These are phyloP conservation scores for Chrysemys picta DNA, from an alignment of 2,113 vertebrate genomes.

Conservation along the genomic window DNA sequence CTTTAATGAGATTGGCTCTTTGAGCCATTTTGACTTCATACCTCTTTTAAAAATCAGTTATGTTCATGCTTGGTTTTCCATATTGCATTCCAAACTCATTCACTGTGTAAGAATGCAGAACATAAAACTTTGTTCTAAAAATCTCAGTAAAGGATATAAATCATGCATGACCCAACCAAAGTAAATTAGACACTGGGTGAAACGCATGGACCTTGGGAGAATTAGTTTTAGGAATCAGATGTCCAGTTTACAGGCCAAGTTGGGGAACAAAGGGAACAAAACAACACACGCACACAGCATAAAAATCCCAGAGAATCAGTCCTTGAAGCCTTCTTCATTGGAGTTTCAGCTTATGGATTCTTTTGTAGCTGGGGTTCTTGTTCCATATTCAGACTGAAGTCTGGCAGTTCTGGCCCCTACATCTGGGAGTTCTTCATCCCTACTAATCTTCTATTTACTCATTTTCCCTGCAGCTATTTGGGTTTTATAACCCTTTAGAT, in stretches of 20 bases:
- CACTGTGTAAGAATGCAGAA: not conserved
- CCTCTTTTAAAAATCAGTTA: not conserved
- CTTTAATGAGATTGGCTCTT: not conserved
- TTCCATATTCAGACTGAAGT: not conserved
- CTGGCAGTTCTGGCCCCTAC: not conserved
- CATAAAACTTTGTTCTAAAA: not conserved
- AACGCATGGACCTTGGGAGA: not conserved
- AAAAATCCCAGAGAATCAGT: not conserved
- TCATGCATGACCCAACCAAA: not conserved
- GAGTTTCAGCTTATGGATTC: not conserved
- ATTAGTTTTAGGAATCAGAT: not conserved
- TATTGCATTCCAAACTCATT: not conserved
- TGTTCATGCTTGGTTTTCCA: not conserved
- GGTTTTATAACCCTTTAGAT: not conserved
- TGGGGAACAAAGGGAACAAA: not conserved
- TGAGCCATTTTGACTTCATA: not conserved
- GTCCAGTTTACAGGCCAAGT: too few relatives aligned
- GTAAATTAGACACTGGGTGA: accelerated
- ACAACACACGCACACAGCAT: not conserved
- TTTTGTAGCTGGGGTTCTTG: not conserved
- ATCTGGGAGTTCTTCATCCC: not conserved
- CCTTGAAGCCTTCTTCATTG: not conserved
- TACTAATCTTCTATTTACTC: not conserved
- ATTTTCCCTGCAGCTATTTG: not conserved
- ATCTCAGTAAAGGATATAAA: not conserved